These are phyloP conservation scores for Xylota segnis DNA, from an alignment of 2,888 invertebrate species.

Conservation along the genomic window DNA sequence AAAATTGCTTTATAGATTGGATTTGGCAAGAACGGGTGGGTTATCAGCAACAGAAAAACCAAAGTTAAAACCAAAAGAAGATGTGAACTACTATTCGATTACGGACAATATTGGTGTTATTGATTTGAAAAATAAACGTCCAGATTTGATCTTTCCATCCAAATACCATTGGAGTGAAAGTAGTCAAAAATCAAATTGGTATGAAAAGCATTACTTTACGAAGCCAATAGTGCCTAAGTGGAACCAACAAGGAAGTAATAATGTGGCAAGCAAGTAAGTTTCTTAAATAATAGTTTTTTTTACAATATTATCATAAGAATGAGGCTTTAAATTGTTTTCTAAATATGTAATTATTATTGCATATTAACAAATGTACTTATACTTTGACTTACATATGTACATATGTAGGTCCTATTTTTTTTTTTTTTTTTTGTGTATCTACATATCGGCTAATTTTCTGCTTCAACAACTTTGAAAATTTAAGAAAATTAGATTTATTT, in stretches of 20 bases:
- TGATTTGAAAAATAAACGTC: neutral
- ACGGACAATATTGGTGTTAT: neutral
- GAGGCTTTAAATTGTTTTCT: too few species aligned
- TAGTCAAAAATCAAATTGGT: neutral
- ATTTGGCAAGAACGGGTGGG: slow-evolving; percentile 21
- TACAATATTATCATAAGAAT: too few species aligned
- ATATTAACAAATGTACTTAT: too few species aligned
- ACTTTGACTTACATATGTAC: too few species aligned
- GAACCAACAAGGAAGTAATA: neutral
- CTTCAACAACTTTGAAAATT: too few species aligned
- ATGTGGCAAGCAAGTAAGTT: neutral
- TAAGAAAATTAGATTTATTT: too few species aligned
- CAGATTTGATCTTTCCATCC: neutral
- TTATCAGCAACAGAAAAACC: slow-evolving; percentile 32
- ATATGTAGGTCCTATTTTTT: neutral
- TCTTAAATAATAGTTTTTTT: too few species aligned
- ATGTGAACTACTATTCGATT: neutral
- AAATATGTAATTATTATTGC: too few species aligned
- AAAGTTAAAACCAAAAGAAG: slow-evolving; percentile 6
- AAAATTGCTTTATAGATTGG: slow-evolving; percentile 24
- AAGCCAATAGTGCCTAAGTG: neutral
- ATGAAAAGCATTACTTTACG: neutral
- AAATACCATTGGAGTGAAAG: neutral
- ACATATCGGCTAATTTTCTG: too few species aligned
- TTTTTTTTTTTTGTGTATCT: too few species aligned